These are phyloP conservation scores for Hipparchia semele DNA, from an alignment of 2,888 invertebrate species.

Conservation along the genomic window DNA sequence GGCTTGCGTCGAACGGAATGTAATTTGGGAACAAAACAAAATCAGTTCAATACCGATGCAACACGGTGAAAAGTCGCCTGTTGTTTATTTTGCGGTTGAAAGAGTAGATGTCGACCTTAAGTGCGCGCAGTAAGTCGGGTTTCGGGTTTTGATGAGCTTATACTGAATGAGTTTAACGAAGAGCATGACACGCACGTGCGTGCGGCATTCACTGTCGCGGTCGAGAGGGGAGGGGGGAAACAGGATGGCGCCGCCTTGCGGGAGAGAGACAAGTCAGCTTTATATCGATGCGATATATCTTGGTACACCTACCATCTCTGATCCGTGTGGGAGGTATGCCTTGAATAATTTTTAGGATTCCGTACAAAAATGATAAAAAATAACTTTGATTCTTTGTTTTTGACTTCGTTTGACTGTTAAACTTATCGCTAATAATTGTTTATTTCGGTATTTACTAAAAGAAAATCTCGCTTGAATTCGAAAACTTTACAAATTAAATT, in stretches of 20 bases:
- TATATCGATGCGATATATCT: constrained; percentile 68
- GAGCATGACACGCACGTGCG: constrained; percentile 75
- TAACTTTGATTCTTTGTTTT: no score
- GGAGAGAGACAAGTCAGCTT: constrained; percentile 69
- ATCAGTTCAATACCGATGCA: constrained; percentile 68
- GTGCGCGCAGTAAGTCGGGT: constrained; percentile 54
- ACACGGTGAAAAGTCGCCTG: constrained; percentile 73
- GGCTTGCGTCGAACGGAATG: constrained; percentile 59
- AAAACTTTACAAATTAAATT: no score
- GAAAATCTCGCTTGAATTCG: no score
- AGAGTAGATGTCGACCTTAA: constrained; percentile 56
- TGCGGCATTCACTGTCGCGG: constrained; percentile 48
- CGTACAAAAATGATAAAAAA: constrained; percentile 53
- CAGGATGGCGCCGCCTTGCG: constrained; percentile 75
- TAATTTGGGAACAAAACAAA: constrained; percentile 60
- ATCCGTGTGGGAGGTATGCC: constrained; percentile 75
- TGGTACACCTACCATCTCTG: constrained; percentile 71
- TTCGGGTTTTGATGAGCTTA: constrained; percentile 50
- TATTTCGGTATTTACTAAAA: background rate
- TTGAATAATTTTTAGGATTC: constrained; percentile 73
- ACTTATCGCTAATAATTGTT: no score
- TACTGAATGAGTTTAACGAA: constrained; percentile 59
- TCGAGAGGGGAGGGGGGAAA: constrained; percentile 47
- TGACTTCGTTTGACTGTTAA: background rate
- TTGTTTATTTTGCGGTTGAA: constrained; percentile 49